Percentiles rank a stretch among this genome's conserved stretches.
Conservation (phyloP, 53 echinoderm and acorn worm genomes). For the Zoroaster sp. region DNA sequence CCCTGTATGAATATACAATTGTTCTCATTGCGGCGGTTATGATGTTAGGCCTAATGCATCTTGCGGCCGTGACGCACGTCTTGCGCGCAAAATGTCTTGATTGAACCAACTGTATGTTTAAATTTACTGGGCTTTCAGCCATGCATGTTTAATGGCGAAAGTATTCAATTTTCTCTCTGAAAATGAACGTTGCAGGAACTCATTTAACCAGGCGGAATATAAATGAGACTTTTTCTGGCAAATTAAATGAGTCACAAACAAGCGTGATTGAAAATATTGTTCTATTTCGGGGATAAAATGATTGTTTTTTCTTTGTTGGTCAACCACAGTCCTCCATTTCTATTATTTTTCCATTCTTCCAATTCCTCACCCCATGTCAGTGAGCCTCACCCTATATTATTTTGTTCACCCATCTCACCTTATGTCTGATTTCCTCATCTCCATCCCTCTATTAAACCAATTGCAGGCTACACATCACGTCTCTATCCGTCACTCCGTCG, state of each 20-base stretch:
- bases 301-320: too few relatives aligned
- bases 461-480: neutral
- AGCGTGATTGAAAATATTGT: too few relatives aligned
- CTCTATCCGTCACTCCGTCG: neutral
- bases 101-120: neutral
- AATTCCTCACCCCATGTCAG: neutral
- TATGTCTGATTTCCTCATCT: neutral
- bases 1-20: constrained; percentile 24
- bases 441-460: neutral
- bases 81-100: neutral
- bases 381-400: neutral
- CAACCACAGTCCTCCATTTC: too few relatives aligned
- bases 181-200: neutral
- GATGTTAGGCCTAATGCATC: constrained; percentile 13
- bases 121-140: constrained; percentile 1
- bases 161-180: neutral
- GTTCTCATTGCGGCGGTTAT: neutral
- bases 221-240: too few relatives aligned
- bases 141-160: neutral
- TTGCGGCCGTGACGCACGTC: neutral
- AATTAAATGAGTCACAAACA: too few relatives aligned
- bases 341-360: neutral
- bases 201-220: neutral
- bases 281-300: too few relatives aligned
- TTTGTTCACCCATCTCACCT: neutral